These are phyloP conservation scores for Adelosebastes latens DNA, from an alignment of 2,797 vertebrate genomes.

Conservation along the genomic window DNA sequence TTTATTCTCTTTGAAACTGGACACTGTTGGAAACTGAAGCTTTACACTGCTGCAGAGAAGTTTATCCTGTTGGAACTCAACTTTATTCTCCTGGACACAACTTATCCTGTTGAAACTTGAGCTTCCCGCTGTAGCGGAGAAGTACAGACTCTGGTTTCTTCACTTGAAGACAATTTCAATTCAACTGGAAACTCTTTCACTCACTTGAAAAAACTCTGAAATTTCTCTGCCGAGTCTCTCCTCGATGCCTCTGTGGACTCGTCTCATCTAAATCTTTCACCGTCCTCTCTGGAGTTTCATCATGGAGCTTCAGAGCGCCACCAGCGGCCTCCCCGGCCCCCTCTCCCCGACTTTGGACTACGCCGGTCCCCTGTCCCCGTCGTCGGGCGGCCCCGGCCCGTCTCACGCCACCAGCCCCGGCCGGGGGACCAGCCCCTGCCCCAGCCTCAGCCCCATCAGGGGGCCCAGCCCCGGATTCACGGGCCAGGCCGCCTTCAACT, in stretches of 20 bases:
- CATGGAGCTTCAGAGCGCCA: conserved; percentile 93
- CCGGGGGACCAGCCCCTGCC: conserved; percentile 61
- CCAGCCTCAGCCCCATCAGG: conserved; percentile 65
- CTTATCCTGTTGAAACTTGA: not conserved
- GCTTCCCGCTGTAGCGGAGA: not conserved
- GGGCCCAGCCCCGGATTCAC: conserved; percentile 76
- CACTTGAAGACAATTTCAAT: too few species aligned
- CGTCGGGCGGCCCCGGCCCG: conserved; percentile 28
- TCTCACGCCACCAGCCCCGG: conserved; percentile 59
- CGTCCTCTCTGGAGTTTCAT: conserved; percentile 10
- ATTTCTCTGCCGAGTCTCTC: not conserved
- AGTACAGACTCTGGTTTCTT: not conserved
- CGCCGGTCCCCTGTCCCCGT: conserved; percentile 54
- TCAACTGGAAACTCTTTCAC: not conserved
- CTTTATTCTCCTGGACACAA: not conserved
- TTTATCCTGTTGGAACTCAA: not conserved
- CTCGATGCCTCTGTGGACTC: conserved; percentile 28
- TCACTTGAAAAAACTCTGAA: not conserved
- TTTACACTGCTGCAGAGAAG: not conserved
- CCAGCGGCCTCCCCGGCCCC: conserved; percentile 72
- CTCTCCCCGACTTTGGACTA: conserved; percentile 74
- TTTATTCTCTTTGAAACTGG: not conserved
- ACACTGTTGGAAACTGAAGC: not conserved
- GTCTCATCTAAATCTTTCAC: not conserved
- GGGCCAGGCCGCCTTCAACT: conserved; percentile 91